Conservation (phyloP, 2,113 vertebrate species). For the Microtus richardsoni region DNA sequence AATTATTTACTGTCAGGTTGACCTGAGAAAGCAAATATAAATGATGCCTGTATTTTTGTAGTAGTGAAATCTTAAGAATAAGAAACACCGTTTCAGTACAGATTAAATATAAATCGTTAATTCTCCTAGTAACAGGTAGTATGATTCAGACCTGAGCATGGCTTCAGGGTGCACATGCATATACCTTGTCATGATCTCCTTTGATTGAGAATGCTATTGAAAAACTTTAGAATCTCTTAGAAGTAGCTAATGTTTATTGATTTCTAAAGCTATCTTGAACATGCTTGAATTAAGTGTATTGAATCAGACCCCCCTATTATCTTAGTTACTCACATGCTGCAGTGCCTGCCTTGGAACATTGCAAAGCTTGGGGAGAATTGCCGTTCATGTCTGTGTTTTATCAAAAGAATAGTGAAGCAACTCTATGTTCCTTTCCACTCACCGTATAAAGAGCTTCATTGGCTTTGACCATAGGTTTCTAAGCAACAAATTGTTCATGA, state of each 20-base stretch:
- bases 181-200: not conserved
- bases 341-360: not conserved
- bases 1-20: not conserved
- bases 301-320: not conserved
- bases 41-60: not conserved
- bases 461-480: not conserved
- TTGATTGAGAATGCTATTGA: slow-evolving; percentile 1
- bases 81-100: not conserved
- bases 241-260: slow-evolving; percentile 54
- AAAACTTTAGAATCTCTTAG: not conserved
- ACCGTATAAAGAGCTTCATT: not conserved
- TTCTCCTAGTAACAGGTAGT: not conserved
- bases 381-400: not conserved
- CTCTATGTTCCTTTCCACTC: not conserved
- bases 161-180: not conserved
- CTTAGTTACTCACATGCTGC: not conserved
- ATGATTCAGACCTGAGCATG: not conserved
- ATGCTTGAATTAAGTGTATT: slow-evolving; percentile 33
- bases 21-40: not conserved
- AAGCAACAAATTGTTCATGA: not conserved
- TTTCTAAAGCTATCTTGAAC: slow-evolving; percentile 25
- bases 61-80: not conserved
- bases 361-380: not conserved
- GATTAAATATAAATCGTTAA: not conserved
- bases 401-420: not conserved